Conservation (phyloP, 2,113 vertebrate species). For the Dunckerocampus dactyliophorus region DNA sequence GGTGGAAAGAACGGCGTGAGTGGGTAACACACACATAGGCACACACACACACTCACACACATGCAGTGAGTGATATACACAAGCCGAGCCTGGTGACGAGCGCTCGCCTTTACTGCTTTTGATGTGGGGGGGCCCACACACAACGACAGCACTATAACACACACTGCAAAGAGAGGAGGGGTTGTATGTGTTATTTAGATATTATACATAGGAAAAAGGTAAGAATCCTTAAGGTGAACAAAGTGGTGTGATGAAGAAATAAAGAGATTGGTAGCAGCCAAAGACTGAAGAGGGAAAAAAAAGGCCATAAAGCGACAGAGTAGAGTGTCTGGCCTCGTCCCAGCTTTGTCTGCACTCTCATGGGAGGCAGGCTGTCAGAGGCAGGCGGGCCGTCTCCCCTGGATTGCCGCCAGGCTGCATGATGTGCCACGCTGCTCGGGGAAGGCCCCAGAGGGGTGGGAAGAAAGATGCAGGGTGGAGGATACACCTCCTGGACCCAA, state of each 20-base stretch:
- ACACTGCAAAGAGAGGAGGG: conserved; percentile 15
- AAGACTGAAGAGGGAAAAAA: not conserved
- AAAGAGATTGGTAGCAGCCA: conserved; percentile 4
- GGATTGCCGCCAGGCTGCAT: conserved; percentile 68
- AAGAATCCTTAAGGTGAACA: not conserved
- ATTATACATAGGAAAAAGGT: not conserved
- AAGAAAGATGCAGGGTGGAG: conserved; percentile 19
- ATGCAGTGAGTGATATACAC: conserved; percentile 28
- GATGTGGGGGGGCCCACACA: conserved; percentile 65
- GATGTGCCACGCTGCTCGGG: conserved; percentile 59
- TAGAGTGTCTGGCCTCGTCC: conserved; percentile 61
- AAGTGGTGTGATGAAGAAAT: not conserved
- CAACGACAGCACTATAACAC: conserved; percentile 45
- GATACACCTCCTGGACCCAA: conserved; percentile 34
- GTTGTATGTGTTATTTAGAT: conserved; percentile 10
- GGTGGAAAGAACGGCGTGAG: conserved; percentile 28
- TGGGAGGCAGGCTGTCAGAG: conserved; percentile 62
- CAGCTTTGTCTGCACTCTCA: conserved; percentile 74
- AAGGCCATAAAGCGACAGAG: conserved; percentile 28
- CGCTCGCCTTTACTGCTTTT: conserved; percentile 59
- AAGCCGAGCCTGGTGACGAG: conserved; percentile 43
- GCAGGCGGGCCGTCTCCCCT: conserved; percentile 61
- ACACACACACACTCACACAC: conserved; percentile 6
- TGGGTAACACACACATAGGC: conserved; percentile 28
- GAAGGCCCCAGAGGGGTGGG: conserved; percentile 57